Conservation (phyloP, 2,113 vertebrate species). For the Heptranchias perlo region DNA sequence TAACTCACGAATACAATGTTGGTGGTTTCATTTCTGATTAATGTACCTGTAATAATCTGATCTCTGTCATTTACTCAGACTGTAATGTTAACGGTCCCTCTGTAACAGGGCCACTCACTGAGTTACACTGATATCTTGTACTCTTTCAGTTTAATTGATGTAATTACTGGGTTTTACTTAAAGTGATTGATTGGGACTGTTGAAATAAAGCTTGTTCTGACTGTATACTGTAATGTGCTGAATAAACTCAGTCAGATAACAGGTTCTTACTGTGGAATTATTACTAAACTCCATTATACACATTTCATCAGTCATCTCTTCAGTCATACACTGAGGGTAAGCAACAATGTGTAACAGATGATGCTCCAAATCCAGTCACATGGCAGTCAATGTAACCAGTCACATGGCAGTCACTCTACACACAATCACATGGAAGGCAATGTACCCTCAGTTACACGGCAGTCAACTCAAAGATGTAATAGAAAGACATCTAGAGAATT, state of each 20-base stretch:
- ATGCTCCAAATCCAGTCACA: no score
- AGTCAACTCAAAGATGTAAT: no score
- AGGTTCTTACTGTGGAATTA: not conserved
- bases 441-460: no score
- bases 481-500: no score
- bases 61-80: not conserved
- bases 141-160: not conserved
- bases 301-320: not conserved
- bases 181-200: not conserved
- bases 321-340: not conserved
- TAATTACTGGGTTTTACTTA: not conserved
- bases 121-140: not conserved
- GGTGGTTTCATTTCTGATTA: not conserved
- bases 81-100: not conserved
- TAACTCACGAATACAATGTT: not conserved
- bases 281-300: not conserved
- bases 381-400: no score
- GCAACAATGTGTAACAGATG: no score
- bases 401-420: no score
- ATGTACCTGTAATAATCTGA: not conserved
- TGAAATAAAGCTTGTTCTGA: not conserved
- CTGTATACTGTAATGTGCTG: not conserved
- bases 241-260: not conserved
- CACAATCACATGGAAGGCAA: no score
- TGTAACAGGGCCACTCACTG: not conserved